Evolutionary conservation across 2,888 invertebrate species (phyloP), one percentile per base, ranked within the genome.

Genomic region (Polydrusus cervinus): DNA sequence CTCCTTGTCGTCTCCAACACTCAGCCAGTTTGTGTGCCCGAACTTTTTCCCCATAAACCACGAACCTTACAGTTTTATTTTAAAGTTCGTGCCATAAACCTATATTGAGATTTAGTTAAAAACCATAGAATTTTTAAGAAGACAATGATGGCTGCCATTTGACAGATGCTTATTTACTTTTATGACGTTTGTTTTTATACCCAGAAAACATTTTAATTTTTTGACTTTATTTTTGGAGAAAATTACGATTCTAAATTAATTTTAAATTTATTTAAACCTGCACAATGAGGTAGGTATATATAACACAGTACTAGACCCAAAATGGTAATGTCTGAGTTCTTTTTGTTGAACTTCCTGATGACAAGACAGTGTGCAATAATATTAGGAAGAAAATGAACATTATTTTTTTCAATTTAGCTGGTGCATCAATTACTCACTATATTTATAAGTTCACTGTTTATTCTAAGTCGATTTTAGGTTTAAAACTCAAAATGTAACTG

Each of bases 171-270:
- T 71, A 71, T 71, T 75, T 67, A 71, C 66, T 67, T 71, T 75
- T 61, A 45, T 71, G 75, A 65, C 65, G 60, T 75, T 75, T 75
- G 71, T 71, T 75, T 71, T 75, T 75, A 51, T 70, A 51, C 34
- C 65, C 49, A 18, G 61, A 66, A 65, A 61, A 66, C 53, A 67
- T 75, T 71, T 67, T 64, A 40, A 70, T 60, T 74, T 74, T 74
- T 70, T 62, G 38, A 64, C 47, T 70, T 70, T 70, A 62, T 70
- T 70, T 61, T n/a, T 51, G 38, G n/a, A 61, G 25, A 30, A 43
- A 65, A 71, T 71, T 71, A 30, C 5, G 53, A 66, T 75, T 60
- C 53, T 61, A 9, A 51, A 49, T 25, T 43, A 43, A 3, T 61
- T 60, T 43, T 30, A n/a, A 13, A 16, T 71, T 66, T 20, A 8